A percentile compares a stretch with the other conserved stretches of the same genome.
Conservation (phyloP, 2,797 vertebrate genomes). For the Rhabdomys pumilio region DNA sequence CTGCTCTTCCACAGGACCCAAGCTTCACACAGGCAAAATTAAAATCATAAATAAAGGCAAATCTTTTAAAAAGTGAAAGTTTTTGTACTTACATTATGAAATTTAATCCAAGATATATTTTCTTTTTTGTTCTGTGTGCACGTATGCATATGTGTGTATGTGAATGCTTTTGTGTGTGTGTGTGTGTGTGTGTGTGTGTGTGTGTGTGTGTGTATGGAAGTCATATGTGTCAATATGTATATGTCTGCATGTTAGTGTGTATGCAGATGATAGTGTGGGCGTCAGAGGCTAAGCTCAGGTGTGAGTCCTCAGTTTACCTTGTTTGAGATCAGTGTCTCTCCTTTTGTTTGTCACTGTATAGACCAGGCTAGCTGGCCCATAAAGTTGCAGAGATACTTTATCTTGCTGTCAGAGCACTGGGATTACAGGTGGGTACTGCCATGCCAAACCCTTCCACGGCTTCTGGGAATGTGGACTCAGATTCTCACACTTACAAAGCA, state of each 20-base stretch:
- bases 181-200: background rate
- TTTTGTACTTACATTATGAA: conserved; percentile 3
- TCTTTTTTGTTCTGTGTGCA: background rate
- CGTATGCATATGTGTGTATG: background rate
- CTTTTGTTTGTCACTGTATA: background rate
- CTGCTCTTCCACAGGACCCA: background rate
- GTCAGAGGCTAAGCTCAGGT: background rate
- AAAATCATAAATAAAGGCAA: background rate
- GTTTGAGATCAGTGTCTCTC: background rate
- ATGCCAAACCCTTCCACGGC: background rate
- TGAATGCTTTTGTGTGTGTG: no score
- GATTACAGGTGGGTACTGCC: background rate
- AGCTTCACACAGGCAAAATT: background rate
- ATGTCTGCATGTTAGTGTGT: background rate
- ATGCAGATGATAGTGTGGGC: no score
- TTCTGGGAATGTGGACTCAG: background rate
- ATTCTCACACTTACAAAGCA: background rate
- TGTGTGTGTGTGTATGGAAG: background rate
- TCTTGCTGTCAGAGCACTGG: background rate
- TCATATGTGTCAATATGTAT: background rate
- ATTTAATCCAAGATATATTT: background rate
- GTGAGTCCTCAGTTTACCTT: background rate
- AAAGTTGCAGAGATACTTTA: background rate
- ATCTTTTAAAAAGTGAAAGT: background rate
- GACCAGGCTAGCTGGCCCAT: no score